Evolutionary conservation across 1,140 invertebrate species (phyloP), one percentile per base, ranked within the genome.

Genomic region (Drepana arcuata): DNA sequence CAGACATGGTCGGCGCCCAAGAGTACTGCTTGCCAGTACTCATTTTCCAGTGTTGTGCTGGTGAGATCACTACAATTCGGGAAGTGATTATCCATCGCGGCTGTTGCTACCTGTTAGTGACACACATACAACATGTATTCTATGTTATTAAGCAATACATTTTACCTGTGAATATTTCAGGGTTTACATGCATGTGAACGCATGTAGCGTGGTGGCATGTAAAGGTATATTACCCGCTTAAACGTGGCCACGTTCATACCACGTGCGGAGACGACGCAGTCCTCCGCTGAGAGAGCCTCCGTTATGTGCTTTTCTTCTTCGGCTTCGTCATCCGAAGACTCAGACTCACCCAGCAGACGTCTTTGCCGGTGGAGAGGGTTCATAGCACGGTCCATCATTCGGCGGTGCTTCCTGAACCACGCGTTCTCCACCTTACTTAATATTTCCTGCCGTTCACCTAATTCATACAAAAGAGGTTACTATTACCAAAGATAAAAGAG

Each of bases 11-110:
- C 89, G 14, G 89, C 88, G 1, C 90, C 85, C 3, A 89, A 86
- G 0, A 88, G 86, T 0, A 97, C 93, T 38, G 94, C 87, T 14
- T 90, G 88, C 95, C 95, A 98, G 70, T 95, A 97, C 18, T 93
- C 88, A 7, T 75, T 67, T 57, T 94, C 92, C 0, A 93, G 87
- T 35, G 88, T 84, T 12, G 88, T 84, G 1, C 86, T 77, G 0
- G 86, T 85, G 0, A 85, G 84, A n/a, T n/a, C n/a, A n/a, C n/a
- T n/a, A n/a, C n/a, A n/a, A n/a, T n/a, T n/a, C n/a, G n/a, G n/a
- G n/a, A n/a, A n/a, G n/a, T n/a, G n/a, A n/a, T n/a, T n/a, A n/a
- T n/a, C n/a, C n/a, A n/a, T n/a, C n/a, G n/a, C n/a, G n/a, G n/a
- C n/a, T n/a, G n/a, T n/a, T n/a, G n/a, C n/a, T n/a, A n/a, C n/a